Conservation (phyloP, 1,140 invertebrate genomes). For the Drosophila repleta region DNA sequence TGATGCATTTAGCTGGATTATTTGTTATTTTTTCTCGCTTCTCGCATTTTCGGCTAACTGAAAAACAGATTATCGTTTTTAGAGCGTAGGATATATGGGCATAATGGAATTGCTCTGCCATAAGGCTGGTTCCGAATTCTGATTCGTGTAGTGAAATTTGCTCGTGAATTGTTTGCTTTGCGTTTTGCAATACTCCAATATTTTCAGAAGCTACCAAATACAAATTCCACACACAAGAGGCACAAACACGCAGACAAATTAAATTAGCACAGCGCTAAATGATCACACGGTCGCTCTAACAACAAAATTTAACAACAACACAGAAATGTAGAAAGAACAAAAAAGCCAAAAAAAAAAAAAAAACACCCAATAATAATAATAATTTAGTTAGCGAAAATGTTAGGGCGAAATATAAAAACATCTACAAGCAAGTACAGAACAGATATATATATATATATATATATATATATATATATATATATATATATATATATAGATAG, state of each 20-base stretch:
- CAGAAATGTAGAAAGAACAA: conserved; percentile 19
- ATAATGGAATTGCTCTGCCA: too few relatives aligned
- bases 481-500: too few relatives aligned
- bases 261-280: conserved; percentile 77
- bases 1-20: conserved; percentile 14
- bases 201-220: conserved; percentile 30
- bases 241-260: conserved; percentile 59
- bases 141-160: too few relatives aligned
- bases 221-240: conserved; percentile 20
- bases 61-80: too few relatives aligned
- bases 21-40: conserved; percentile 3
- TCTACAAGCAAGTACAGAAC: conserved; percentile 43
- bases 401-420: conserved; percentile 33
- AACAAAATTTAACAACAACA: conserved; percentile 49
- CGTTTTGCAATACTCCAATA: conserved; percentile 29
- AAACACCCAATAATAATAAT: conserved; percentile 35
- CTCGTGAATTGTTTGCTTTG: conserved; percentile 9
- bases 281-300: conserved; percentile 76
- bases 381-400: conserved; percentile 68
- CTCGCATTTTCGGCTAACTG: not conserved
- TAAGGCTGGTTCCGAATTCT: too few relatives aligned
- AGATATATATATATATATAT: too few relatives aligned
- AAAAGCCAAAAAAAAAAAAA: conserved; percentile 34
- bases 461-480: too few relatives aligned
- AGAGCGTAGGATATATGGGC: too few relatives aligned